Conservation (phyloP, 2,113 vertebrate genomes). For the Rynchops niger region DNA sequence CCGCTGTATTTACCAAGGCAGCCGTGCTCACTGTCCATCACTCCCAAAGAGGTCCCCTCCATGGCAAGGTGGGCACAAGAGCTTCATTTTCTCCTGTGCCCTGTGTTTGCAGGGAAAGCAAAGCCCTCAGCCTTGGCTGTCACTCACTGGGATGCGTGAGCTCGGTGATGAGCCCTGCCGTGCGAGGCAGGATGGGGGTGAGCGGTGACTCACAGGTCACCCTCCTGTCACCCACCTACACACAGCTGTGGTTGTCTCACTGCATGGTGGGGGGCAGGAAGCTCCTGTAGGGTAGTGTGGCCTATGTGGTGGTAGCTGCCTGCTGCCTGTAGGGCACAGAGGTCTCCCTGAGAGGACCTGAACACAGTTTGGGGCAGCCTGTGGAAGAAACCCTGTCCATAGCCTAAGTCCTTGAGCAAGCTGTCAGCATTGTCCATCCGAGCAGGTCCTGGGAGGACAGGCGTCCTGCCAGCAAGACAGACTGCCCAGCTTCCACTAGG, state of each 20-base stretch:
- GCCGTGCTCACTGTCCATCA: rapidly evolving
- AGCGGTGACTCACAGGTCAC: not conserved
- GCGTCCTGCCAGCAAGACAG: not conserved
- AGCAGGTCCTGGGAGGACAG: not conserved
- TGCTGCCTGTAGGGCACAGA: not conserved
- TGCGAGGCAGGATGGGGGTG: not conserved
- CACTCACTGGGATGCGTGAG: rapidly evolving
- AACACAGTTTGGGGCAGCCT: not conserved
- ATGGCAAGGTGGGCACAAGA: not conserved
- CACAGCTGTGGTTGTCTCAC: not conserved
- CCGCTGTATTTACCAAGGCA: not conserved
- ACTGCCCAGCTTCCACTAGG: not conserved
- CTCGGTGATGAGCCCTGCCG: not conserved
- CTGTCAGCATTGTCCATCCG: not conserved
- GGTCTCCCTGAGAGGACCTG: no score
- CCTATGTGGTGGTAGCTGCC: not conserved
- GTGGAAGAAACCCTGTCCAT: not conserved
- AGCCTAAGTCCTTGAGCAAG: not conserved
- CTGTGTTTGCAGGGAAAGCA: not conserved
- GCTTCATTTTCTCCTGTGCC: not conserved
- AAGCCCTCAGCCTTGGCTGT: not conserved
- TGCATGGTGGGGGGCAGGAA: not conserved
- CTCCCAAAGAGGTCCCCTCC: not conserved
- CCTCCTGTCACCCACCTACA: not conserved
- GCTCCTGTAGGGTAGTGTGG: not conserved